A percentile compares a stretch with the other conserved stretches of the same genome.
These are phyloP conservation scores for Propithecus coquereli DNA, from an alignment of 2,113 vertebrate genomes.

Conservation along the genomic window DNA sequence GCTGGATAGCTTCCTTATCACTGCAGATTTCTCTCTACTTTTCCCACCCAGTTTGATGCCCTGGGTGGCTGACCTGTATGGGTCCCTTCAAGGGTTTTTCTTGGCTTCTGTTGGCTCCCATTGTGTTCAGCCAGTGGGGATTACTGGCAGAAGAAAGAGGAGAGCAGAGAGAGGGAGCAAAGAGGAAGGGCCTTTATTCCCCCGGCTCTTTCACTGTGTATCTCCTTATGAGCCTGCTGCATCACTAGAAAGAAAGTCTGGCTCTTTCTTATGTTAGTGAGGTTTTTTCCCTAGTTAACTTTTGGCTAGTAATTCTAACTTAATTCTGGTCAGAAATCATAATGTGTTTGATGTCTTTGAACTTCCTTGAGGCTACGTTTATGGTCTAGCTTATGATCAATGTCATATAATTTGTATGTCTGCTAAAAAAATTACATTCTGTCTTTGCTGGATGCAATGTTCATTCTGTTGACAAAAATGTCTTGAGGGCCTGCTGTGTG, in stretches of 20 bases:
- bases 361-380: background rate
- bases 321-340: background rate
- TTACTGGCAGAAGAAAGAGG: background rate
- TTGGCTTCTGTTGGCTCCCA: background rate
- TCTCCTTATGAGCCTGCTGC: background rate
- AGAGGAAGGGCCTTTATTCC: background rate
- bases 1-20: background rate
- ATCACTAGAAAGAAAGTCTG: background rate
- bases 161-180: background rate
- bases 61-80: background rate
- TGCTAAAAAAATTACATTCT: background rate
- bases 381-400: background rate
- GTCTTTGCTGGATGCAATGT: background rate
- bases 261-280: background rate
- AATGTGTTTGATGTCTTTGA: background rate
- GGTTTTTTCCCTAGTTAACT: background rate
- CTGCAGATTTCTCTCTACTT: background rate
- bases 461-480: background rate
- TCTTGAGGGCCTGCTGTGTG: background rate
- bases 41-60: fast-evolving
- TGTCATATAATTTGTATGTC: background rate
- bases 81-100: background rate
- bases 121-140: background rate
- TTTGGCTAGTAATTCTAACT: background rate
- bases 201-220: background rate